Evolutionary conservation across 2,888 invertebrate species (phyloP).

Genomic region (Caradrina clavipalpis): DNA sequence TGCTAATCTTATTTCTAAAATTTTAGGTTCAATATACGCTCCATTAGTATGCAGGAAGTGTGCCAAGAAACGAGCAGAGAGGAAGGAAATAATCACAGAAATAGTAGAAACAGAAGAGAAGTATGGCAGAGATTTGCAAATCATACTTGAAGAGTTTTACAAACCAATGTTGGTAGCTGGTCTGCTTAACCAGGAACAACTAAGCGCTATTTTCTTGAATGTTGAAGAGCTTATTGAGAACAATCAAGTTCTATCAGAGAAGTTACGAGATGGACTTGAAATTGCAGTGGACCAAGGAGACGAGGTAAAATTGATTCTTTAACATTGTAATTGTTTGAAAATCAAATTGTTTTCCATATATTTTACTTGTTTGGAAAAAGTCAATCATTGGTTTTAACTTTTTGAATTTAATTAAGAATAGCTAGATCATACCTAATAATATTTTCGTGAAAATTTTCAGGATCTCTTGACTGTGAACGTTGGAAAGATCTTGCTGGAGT

Average conservation of each 20-base stretch:
- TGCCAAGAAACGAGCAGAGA: conserved; percentile 96
- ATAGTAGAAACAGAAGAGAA: conserved; percentile 99
- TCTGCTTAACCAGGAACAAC: conserved; percentile 96
- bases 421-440: background rate
- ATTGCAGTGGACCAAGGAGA: conserved; percentile 95
- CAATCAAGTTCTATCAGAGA: conserved; percentile 96
- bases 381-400: too few species aligned
- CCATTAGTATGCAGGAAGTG: conserved; percentile 97
- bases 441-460: conserved; percentile 70
- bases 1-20: background rate
- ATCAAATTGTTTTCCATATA: too few species aligned
- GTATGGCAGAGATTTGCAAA: conserved; percentile 97
- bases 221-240: conserved; percentile 97
- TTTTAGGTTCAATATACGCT: conserved; percentile 93
- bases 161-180: conserved; percentile 98
- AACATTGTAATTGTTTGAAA: too few species aligned
- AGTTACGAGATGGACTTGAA: conserved; percentile 96
- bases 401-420: background rate
- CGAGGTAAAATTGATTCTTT: conserved; percentile 85
- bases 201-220: conserved; percentile 98
- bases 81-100: conserved; percentile 98
- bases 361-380: too few species aligned
- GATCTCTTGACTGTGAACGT: conserved; percentile 97
- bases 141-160: conserved; percentile 98
- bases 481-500: conserved; percentile 97